A percentile compares a stretch with the other conserved stretches of the same genome.
phyloP scores from a whole-genome alignment of 2,113 vertebrate genomes.

The Sphyrna mokarran region DNA sequence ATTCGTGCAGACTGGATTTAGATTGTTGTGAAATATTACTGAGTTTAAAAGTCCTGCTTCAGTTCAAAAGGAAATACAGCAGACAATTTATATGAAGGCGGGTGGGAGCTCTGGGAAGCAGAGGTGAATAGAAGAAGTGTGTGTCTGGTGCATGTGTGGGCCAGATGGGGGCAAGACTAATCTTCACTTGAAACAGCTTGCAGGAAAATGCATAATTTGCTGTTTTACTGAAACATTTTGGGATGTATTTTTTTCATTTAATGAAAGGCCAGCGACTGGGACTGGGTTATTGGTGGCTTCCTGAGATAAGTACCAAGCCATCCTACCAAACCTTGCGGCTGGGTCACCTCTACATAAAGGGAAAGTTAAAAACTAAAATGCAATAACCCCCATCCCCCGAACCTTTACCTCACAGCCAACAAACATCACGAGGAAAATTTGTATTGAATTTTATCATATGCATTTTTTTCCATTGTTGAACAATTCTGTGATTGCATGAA shows the following conservation, averaged over 20 bases:
- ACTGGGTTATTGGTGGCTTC: background rate
- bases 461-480: background rate
- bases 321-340: background rate
- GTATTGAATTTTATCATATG: background rate
- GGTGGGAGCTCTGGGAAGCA: background rate
- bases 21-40: conserved; percentile 7
- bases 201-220: background rate
- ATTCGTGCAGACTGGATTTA: conserved; percentile 11
- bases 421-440: background rate
- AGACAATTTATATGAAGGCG: conserved; percentile 13
- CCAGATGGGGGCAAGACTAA: conserved; percentile 1
- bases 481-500: background rate
- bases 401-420: no score
- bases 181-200: background rate
- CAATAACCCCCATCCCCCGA: no score
- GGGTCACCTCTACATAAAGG: background rate
- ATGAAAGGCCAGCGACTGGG: background rate
- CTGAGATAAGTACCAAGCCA: background rate
- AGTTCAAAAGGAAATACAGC: conserved; percentile 32
- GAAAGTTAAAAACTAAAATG: background rate
- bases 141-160: conserved; percentile 1
- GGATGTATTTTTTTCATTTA: background rate
- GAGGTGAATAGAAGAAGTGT: conserved; percentile 22
- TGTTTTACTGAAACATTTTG: background rate
- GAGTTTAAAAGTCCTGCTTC: conserved; percentile 10